Evolutionary conservation across 1,140 invertebrate species (phyloP).

Genomic region (Globodera ellingtonae): DNA sequence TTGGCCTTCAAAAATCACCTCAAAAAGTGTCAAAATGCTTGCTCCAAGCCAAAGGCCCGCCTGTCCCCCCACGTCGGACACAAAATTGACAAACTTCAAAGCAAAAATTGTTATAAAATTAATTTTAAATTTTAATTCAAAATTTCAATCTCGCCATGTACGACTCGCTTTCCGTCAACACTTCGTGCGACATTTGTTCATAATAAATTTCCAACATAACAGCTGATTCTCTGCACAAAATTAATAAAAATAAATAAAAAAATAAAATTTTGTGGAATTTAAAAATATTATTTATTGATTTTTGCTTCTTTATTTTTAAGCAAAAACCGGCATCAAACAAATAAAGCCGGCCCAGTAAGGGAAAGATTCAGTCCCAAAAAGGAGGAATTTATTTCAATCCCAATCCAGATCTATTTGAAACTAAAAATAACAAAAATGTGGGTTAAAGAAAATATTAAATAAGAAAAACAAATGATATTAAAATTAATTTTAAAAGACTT

Average conservation of each 20-base stretch:
- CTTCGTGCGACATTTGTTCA: constrained; percentile 64
- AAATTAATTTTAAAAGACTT: no score
- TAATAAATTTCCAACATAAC: constrained; percentile 64
- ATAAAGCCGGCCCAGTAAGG: no score
- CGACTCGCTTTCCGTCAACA: constrained; percentile 58
- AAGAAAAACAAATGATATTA: neutral
- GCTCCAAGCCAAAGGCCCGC: constrained; percentile 57
- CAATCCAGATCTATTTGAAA: no score
- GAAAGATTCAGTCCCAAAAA: no score
- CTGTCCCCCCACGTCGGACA: constrained; percentile 63
- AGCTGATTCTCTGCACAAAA: constrained; percentile 38
- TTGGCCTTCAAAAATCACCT: constrained; percentile 19
- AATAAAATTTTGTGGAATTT: no score
- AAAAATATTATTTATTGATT: no score
- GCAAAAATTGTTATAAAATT: neutral
- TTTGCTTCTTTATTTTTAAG: no score
- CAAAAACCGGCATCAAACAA: no score
- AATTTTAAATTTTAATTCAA: constrained; percentile 1
- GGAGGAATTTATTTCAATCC: no score
- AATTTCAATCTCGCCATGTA: constrained; percentile 47
- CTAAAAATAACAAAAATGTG: no score
- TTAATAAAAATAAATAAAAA: no score
- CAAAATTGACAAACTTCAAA: constrained; percentile 59
- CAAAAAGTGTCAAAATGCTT: constrained; percentile 45
- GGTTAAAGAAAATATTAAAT: neutral